Evolutionary conservation across 2,797 vertebrate species (phyloP).

Genomic region (Poeciliopsis presidionis): DNA sequence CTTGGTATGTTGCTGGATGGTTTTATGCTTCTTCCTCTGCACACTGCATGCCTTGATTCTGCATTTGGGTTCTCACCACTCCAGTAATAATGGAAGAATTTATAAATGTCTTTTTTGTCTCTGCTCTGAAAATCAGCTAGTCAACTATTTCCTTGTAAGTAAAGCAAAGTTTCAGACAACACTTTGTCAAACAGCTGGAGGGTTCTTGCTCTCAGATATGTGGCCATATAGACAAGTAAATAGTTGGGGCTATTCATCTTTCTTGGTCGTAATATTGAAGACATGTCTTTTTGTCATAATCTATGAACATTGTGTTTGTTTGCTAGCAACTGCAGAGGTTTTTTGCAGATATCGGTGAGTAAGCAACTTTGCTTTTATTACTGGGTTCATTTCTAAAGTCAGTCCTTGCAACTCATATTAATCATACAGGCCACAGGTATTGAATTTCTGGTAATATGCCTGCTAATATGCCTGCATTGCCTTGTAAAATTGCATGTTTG

Average conservation of each 20-base stretch:
- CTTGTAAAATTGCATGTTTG: not conserved
- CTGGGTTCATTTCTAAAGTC: constrained; percentile 1
- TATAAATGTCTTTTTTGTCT: not conserved
- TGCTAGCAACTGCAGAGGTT: not conserved
- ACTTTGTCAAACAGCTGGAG: not conserved
- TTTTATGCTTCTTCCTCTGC: not conserved
- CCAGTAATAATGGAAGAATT: not conserved
- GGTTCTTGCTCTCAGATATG: not conserved
- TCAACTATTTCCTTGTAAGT: not conserved
- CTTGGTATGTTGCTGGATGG: not conserved
- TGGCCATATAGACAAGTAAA: constrained; percentile 21
- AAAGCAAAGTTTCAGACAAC: not conserved
- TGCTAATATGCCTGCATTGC: not conserved
- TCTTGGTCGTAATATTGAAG: constrained; percentile 17
- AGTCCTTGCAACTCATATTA: not conserved
- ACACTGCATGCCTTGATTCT: not conserved
- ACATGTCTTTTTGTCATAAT: constrained; percentile 6
- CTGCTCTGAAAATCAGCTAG: not conserved
- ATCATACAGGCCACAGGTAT: not conserved
- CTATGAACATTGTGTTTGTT: not conserved
- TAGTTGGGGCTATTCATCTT: constrained; percentile 25
- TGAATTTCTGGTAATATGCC: not conserved
- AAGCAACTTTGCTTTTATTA: constrained; percentile 17
- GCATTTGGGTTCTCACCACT: not conserved
- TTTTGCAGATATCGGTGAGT: constrained; percentile 7